phyloP scores from a whole-genome alignment of 1,140 invertebrate species.

The Papilio polyxenes region DNA sequence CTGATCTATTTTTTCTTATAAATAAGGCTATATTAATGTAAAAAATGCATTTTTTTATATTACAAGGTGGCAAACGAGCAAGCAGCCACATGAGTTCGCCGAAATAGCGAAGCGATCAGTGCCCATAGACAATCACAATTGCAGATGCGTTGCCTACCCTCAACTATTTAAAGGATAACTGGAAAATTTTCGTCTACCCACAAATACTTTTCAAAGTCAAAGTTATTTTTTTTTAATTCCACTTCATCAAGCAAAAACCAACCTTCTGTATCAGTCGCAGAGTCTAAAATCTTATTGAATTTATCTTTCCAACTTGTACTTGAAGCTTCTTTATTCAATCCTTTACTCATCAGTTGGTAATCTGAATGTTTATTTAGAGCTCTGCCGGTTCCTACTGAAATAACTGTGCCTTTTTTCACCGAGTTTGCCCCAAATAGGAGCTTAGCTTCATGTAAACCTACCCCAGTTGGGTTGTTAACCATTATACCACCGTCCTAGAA shows the following conservation, averaged over 20 bases:
- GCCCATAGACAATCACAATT: no score
- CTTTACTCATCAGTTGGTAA: constrained; percentile 67
- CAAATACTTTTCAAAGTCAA: no score
- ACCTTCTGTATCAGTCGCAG: constrained; percentile 87
- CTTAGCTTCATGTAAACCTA: constrained; percentile 93
- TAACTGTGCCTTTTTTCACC: constrained; percentile 88
- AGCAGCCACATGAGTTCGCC: no score
- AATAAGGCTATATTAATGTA: no score
- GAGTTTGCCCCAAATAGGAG: constrained; percentile 90
- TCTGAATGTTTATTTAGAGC: constrained; percentile 70
- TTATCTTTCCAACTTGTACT: constrained; percentile 89
- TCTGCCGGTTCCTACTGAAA: constrained; percentile 93
- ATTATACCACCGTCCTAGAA: constrained; percentile 90
- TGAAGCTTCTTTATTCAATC: constrained; percentile 59
- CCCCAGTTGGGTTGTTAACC: constrained; percentile 94
- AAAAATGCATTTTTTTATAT: no score
- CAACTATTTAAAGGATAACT: no score
- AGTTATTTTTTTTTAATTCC: no score
- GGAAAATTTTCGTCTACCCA: no score
- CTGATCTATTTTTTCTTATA: no score
- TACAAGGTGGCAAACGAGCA: no score
- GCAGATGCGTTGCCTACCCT: no score
- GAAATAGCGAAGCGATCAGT: no score
- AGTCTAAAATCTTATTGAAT: constrained; percentile 92
- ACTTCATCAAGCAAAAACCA: constrained; percentile 28